Evolutionary conservation across 2,113 vertebrate species (phyloP), one percentile per base, ranked within the genome.

Genomic region (Thymallus thymallus): DNA sequence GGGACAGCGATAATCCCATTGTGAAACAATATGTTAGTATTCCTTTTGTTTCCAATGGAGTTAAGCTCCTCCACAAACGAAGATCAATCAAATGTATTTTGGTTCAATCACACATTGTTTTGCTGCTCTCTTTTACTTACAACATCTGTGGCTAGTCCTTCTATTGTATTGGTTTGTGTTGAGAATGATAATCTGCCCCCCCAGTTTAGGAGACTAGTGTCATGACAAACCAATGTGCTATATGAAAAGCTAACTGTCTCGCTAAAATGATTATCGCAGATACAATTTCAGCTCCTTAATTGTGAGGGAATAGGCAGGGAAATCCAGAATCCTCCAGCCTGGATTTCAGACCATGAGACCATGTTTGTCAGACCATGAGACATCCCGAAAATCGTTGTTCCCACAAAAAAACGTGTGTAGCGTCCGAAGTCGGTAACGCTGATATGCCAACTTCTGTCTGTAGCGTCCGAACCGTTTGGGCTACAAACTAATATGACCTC

Each of bases 21-120:
- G 88, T 74, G 82, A 88, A 85, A 90, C 86, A 88, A 90, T 88
- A 86, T 82, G 82, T 88, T 80, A 80, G 79, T 77, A 85, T 84
- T 84, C 86, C 84, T 84, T 90, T 89, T 89, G 86, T 84, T 83
- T 71, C 79, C 62, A 46, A 80, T 51, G 76, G 78, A 18, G 85
- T 76, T 88, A 89, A 91, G 84, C 88, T 79, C 20, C 26, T 77
- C 74, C 72, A 69, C 73, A 80, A 87, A 6, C 7, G 7, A 22
- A 60, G 20, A 22, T n/a, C 22, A n/a, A 60, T 60, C 56, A n/a
- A 60, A 20, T n/a, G 56, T 60, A 60, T 22, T 60, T 60, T n/a
- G 56, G n/a, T 60, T 60, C n/a, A 10, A 22, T 60, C n/a, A 2
- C 22, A 22, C 9, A 60, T 51, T 51, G n/a, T 60, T 60, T n/a